Base-by-base conservation (phyloP, 2,797 vertebrate species). In the Bufotes viridis region DNA sequence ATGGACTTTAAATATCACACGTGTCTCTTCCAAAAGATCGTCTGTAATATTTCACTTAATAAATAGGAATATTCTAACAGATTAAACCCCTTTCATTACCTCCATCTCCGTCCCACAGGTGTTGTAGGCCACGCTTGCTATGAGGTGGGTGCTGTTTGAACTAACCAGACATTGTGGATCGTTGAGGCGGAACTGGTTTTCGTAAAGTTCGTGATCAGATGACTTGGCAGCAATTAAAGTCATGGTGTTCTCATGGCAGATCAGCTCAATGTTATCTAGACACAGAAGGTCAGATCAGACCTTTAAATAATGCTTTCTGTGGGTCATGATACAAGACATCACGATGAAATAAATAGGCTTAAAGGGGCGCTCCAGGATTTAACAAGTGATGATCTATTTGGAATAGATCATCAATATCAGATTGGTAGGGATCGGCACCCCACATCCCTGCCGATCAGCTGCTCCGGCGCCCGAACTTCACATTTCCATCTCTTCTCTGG, bases 171-270 rank as follows among this genome's bases (percentile, higher is more conserved):
- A 89, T 12, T 63, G 26, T 3, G 78, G 78, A 49, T 89, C 87
- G 69, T 85, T 84, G 42, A 89, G 78, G 58, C 78, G 87, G 53
- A 85, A 81, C 24, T 85, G 57, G 24, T 76, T 58, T 0, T 85
- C 67, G 57, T 85, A 65, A 22, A 88, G 42, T 24, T 84, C 57
- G 22, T 72, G 42, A 53, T 60, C 34, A 4, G 65, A n/a, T 11
- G 78, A 85, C 24, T 81, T 85, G 18, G 42, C 49, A 13, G 84
- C 81, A 12, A 89, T 29, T 53, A 89, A 17, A n/a, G 87, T 89
- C 87, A 89, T 89, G 42, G 87, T 89, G 58, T 89, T 89, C 15
- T 85, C 87, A n/a, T 80, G 78, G 61, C 87, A 89, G 4, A 17
- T 75, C 26, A 89, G 15, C 24, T 22, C 13, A 29, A 26, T 67